phyloP scores from a whole-genome alignment of 2,113 vertebrate genomes.

The Dunckerocampus dactyliophorus region DNA sequence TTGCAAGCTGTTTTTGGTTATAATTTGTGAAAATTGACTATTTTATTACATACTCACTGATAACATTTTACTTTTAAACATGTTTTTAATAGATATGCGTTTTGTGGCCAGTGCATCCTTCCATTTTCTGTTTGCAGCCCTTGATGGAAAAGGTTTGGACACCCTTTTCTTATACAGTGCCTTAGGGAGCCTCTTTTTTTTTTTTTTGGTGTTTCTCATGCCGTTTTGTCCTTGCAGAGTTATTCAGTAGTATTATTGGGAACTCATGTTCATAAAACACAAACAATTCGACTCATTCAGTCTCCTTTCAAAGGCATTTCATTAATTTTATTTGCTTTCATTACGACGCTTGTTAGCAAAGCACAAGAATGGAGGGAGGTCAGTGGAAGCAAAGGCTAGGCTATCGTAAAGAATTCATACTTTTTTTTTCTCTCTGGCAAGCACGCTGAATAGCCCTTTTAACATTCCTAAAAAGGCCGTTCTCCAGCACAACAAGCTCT shows the following conservation, averaged over 20 bases:
- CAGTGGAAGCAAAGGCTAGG: background rate
- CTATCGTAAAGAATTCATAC: conserved; percentile 17
- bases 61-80: too few relatives aligned
- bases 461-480: conserved; percentile 23
- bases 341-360: background rate
- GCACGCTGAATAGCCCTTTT: conserved; percentile 10
- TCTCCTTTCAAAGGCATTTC: conserved; percentile 2
- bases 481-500: conserved; percentile 47
- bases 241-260: background rate
- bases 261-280: background rate
- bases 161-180: background rate
- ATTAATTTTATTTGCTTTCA: background rate
- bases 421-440: background rate
- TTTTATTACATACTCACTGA: too few relatives aligned
- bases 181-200: background rate
- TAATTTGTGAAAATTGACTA: too few relatives aligned
- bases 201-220: too few relatives aligned
- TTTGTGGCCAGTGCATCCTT: too few relatives aligned
- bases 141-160: too few relatives aligned
- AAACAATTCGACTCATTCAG: background rate
- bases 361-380: conserved; percentile 2
- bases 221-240: background rate
- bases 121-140: too few relatives aligned
- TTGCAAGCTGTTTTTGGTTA: too few relatives aligned
- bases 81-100: too few relatives aligned